Conservation (phyloP, 2,113 vertebrate genomes). For the Oreotrochilus melanogaster region DNA sequence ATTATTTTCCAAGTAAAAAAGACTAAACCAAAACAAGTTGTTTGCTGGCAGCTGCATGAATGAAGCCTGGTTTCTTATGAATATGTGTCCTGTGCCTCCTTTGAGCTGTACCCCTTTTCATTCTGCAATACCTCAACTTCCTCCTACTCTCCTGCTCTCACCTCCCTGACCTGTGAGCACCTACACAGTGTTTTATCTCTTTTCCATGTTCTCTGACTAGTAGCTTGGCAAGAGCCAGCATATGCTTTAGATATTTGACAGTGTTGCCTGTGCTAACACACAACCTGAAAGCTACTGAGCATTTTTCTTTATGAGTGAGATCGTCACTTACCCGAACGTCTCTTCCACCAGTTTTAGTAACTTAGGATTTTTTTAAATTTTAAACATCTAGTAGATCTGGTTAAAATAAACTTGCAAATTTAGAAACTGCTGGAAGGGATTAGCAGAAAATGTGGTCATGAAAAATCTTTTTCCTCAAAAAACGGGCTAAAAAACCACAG, state of each 20-base stretch:
- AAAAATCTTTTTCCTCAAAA: background rate
- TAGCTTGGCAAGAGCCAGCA: background rate
- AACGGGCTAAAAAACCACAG: background rate
- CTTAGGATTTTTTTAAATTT: background rate
- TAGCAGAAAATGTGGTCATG: background rate
- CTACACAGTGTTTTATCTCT: background rate
- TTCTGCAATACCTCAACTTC: background rate
- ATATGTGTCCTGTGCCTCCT: background rate
- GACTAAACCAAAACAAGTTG: background rate
- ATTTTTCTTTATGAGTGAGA: background rate
- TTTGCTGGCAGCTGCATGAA: background rate
- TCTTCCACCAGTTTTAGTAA: background rate
- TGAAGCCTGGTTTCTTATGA: background rate
- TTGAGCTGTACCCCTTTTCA: background rate
- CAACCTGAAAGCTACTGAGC: background rate
- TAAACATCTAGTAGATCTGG: background rate
- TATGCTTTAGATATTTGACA: background rate
- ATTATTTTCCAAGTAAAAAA: background rate
- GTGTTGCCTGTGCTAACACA: background rate
- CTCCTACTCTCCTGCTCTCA: background rate
- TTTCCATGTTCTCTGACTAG: background rate
- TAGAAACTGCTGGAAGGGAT: background rate
- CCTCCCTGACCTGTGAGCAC: background rate
- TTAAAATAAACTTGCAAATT: background rate
- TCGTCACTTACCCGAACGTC: background rate